Percentiles rank a stretch among this genome's conserved stretches.
Conservation (phyloP, 2,113 vertebrate species). For the Panthera uncia region DNA sequence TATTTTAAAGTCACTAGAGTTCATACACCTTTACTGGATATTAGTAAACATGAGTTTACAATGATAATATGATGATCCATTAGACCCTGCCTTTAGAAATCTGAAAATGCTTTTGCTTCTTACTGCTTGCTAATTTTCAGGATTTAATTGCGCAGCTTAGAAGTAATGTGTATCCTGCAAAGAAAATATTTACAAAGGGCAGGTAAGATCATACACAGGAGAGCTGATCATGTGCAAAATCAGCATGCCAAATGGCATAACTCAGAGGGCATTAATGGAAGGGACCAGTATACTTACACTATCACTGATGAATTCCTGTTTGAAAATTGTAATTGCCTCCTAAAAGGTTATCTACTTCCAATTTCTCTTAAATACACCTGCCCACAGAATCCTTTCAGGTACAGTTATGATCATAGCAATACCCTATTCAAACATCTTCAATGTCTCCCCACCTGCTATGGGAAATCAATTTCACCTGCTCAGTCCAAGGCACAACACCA, state of each 20-base stretch:
- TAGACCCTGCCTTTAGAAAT: neutral
- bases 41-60: neutral
- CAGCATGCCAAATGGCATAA: neutral
- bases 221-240: neutral
- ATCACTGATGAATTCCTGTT: neutral
- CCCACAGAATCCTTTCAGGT: neutral
- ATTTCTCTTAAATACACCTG: neutral
- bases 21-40: neutral
- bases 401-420: neutral
- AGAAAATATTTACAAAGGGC: constrained; percentile 33
- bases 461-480: neutral
- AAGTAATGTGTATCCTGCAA: constrained; percentile 31
- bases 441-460: neutral
- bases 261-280: neutral
- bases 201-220: neutral
- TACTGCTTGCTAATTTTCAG: constrained; percentile 11
- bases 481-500: neutral
- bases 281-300: neutral
- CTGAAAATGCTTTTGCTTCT: neutral
- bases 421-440: neutral
- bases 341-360: neutral
- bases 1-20: neutral
- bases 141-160: constrained; percentile 27
- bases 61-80: neutral
- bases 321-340: neutral